phyloP scores from a whole-genome alignment of 2,797 vertebrate species.

The Nasua narica region DNA sequence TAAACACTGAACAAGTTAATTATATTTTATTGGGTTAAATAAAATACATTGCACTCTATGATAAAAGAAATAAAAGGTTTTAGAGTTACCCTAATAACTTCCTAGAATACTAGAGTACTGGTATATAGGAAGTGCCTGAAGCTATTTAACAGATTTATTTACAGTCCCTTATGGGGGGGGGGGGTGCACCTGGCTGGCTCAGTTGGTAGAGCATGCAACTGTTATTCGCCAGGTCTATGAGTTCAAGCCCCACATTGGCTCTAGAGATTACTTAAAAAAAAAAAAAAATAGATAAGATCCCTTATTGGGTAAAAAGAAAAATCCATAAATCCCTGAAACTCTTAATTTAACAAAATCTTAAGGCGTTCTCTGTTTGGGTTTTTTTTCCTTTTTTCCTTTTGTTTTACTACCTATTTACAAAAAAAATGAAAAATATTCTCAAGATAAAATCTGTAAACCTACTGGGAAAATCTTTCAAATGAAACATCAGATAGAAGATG shows the following conservation, averaged over 20 bases:
- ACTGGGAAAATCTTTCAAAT: constrained; percentile 14
- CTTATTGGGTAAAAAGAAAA: constrained; percentile 29
- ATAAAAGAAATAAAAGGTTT: constrained; percentile 49
- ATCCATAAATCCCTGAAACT: neutral
- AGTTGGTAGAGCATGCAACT: neutral
- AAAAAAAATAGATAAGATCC: neutral
- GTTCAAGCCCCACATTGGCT: neutral
- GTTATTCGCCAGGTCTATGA: neutral
- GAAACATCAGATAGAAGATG: neutral
- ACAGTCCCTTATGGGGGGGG: neutral
- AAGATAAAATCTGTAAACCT: neutral
- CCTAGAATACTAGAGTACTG: neutral
- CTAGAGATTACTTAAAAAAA: neutral
- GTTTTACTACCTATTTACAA: neutral
- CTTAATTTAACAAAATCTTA: neutral
- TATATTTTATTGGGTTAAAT: constrained; percentile 35
- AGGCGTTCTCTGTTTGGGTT: neutral
- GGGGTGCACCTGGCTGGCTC: neutral
- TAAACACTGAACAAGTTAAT: constrained; percentile 41
- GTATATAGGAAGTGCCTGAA: neutral
- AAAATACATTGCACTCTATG: constrained; percentile 17
- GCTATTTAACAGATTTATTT: constrained; percentile 27
- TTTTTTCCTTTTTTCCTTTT: neutral
- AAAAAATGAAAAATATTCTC: neutral
- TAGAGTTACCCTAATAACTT: constrained; percentile 35